Evolutionary conservation across 2,113 vertebrate genomes (phyloP).

Genomic region (Lamprotornis superbus): DNA sequence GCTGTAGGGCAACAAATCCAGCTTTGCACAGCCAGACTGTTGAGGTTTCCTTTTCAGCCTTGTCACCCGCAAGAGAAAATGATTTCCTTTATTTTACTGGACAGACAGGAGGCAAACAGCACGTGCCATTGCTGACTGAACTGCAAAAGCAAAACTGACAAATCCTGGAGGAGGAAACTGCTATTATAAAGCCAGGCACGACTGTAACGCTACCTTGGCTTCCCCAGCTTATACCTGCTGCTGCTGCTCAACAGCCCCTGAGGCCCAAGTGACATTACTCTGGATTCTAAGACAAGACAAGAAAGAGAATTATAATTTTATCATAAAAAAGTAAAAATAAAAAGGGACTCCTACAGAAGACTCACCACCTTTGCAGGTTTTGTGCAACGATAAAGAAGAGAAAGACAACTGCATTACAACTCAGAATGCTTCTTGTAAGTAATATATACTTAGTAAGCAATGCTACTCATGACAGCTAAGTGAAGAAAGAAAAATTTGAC

Average conservation of each 20-base stretch:
- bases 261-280: constrained; percentile 38
- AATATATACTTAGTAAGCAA: not conserved
- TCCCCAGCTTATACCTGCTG: constrained; percentile 15
- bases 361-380: not conserved
- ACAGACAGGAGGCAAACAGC: constrained; percentile 68
- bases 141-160: constrained; percentile 72
- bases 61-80: constrained; percentile 67
- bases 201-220: not conserved
- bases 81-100: constrained; percentile 58
- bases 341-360: not conserved
- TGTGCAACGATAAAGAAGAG: not conserved
- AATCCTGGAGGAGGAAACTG: constrained; percentile 60
- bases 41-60: constrained; percentile 43
- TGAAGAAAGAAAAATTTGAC: not conserved
- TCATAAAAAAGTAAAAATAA: not conserved
- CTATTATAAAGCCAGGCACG: constrained; percentile 33
- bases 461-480: not conserved
- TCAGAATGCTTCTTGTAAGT: not conserved
- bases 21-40: not conserved
- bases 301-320: constrained; percentile 39
- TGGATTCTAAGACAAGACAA: constrained; percentile 27
- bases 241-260: not conserved
- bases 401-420: not conserved
- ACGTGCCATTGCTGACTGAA: constrained; percentile 59
- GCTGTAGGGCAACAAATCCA: not conserved